phyloP scores from a whole-genome alignment of 2,797 vertebrate species.

The Malacoraja senta region DNA sequence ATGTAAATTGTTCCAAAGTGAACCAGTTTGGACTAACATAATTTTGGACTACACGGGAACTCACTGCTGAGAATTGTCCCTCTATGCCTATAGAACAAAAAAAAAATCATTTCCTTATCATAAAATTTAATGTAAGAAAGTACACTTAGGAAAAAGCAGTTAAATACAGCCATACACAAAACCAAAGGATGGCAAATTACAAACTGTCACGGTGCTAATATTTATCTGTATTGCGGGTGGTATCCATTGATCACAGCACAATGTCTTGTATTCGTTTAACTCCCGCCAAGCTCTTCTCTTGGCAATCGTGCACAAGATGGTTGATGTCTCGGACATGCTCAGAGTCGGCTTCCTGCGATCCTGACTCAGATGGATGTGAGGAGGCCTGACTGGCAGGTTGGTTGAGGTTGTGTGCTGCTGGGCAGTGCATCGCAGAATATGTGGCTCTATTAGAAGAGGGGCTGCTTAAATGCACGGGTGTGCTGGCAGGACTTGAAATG shows the following conservation, averaged over 20 bases:
- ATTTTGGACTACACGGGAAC: background rate
- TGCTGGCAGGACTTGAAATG: conserved; percentile 84
- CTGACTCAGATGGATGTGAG: conserved; percentile 79
- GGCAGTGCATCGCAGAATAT: conserved; percentile 59
- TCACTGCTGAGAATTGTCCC: background rate
- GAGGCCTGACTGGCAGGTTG: conserved; percentile 82
- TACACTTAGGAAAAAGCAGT: conserved; percentile 34
- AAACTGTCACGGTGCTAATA: conserved; percentile 37
- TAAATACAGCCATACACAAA: conserved; percentile 32
- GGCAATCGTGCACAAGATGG: conserved; percentile 79
- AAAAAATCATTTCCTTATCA: conserved; percentile 13
- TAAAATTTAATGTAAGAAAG: conserved; percentile 31
- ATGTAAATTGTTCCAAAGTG: background rate
- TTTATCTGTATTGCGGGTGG: conserved; percentile 18
- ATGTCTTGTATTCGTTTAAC: conserved; percentile 93
- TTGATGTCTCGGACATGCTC: conserved; percentile 81
- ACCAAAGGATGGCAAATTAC: background rate
- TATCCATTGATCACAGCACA: conserved; percentile 69
- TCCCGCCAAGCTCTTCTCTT: conserved; percentile 82
- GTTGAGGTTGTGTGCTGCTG: conserved; percentile 76
- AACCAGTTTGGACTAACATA: background rate
- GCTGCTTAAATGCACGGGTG: conserved; percentile 91
- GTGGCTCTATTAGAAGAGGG: conserved; percentile 72
- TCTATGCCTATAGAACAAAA: conserved; percentile 2
- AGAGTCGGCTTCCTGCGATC: conserved; percentile 79